Base-by-base conservation (phyloP, 2,888 invertebrate species). In the Boloria selene region DNA sequence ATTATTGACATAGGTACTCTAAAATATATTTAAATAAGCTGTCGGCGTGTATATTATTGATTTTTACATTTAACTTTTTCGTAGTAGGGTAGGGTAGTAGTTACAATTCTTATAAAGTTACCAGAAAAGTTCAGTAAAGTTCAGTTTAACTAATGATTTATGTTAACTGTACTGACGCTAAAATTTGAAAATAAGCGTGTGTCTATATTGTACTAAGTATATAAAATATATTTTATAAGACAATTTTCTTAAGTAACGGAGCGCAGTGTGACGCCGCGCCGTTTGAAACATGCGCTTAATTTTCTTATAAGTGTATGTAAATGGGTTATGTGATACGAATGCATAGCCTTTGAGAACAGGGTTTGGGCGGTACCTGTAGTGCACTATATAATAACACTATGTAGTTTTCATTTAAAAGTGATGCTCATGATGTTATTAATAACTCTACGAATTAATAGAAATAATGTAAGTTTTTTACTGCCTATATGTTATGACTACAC, bases 271-370 rank as follows among this genome's bases (percentile, higher is more conserved):
- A 59, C 52, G 64, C 53, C 64, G 64, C 52, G 64, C 53, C 64
- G 64, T 45, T n/a, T 58, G 52, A 64, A 52, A 53, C 59, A 58
- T 64, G 64, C 52, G 64, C 58, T 64, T 59, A 59, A 64, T 58
- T 68, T 61, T 68, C 56, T 61, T 59, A 55, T 47, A 51, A 51
- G 42, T 61, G 22, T 68, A 73, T 72, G 70, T 55, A 72, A 73
- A 70, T 70, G 54, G 50, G 26, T 63, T 26, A 65, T 42, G 45
- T 44, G 68, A 68, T 54, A 69, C 50, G 52, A 61, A 45, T 54
- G 62, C 67, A 65, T 61, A 68, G 56, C 65, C 69, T 69, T 67
- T 45, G 66, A 60, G 60, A 70, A 73, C 72, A 73, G 42, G 70
- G 68, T 61, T 62, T 60, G 65, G 73, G 73, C 73, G 73, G 65